Evolutionary conservation across 1,140 invertebrate genomes (phyloP).

Genomic region (Musca vetustissima): DNA sequence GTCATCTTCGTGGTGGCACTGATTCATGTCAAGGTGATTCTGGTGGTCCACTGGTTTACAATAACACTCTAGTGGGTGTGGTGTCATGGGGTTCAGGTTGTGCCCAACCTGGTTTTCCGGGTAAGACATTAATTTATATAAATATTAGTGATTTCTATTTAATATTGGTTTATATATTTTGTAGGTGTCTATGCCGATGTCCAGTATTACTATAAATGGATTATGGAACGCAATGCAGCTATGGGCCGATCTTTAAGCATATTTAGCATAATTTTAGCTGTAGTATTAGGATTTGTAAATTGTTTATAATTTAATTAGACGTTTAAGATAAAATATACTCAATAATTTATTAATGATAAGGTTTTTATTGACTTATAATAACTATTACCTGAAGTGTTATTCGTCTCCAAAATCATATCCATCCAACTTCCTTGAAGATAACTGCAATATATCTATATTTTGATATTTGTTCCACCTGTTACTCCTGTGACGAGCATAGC

Average conservation of each 20-base stretch:
- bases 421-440: too few species aligned
- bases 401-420: too few species aligned
- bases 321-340: slow-evolving; percentile 1
- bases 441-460: too few species aligned
- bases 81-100: slow-evolving; percentile 75
- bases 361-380: too few species aligned
- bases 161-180: neutral
- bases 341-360: neutral
- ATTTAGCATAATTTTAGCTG: neutral
- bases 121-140: slow-evolving; percentile 58
- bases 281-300: neutral
- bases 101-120: slow-evolving; percentile 65
- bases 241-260: neutral
- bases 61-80: slow-evolving; percentile 64
- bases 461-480: too few species aligned
- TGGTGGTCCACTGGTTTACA: slow-evolving; percentile 62
- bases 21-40: slow-evolving; percentile 59
- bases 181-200: slow-evolving; percentile 15
- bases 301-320: neutral
- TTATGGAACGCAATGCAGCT: slow-evolving; percentile 33
- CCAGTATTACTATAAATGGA: slow-evolving; percentile 47
- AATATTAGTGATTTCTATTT: neutral
- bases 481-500: too few species aligned
- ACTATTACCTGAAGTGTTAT: too few species aligned
- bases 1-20: slow-evolving; percentile 41